These are phyloP conservation scores for Phylloscopus trochilus DNA, from an alignment of 2,113 vertebrate genomes.

Conservation along the genomic window DNA sequence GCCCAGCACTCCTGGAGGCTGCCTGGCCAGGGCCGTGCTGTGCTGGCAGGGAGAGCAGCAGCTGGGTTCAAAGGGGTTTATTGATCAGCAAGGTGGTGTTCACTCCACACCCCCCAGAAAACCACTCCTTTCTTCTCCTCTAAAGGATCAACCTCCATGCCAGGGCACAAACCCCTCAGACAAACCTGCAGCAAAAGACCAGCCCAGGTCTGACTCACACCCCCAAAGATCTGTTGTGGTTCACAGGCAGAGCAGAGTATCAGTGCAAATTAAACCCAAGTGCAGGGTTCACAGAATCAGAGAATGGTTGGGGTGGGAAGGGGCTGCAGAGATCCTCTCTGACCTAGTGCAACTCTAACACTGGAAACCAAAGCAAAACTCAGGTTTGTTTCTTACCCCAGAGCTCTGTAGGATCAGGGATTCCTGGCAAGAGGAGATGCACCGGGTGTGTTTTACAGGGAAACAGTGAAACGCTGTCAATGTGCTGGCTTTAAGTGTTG, in stretches of 20 bases:
- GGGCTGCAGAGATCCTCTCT: neutral
- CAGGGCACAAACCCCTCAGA: neutral
- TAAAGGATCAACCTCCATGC: accelerated
- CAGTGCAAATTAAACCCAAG: neutral
- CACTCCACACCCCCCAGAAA: neutral
- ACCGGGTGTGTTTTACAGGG: no score
- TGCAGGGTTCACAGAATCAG: neutral
- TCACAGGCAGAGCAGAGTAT: neutral
- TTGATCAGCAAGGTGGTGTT: neutral
- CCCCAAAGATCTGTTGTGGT: neutral
- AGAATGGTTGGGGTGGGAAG: no score
- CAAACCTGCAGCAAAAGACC: neutral
- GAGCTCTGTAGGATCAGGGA: accelerated
- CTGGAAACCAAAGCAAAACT: neutral
- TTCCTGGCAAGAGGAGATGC: neutral
- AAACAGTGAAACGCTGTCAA: accelerated
- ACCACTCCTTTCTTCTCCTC: neutral
- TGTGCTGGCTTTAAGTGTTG: neutral
- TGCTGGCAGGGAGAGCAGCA: neutral
- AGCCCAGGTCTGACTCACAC: neutral
- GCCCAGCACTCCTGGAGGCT: neutral
- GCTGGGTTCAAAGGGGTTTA: neutral
- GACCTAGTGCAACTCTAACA: neutral
- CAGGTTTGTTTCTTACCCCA: neutral
- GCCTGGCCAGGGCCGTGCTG: no score